Base-by-base conservation (phyloP, 2,797 vertebrate species). In the Onychomys arenicola region DNA sequence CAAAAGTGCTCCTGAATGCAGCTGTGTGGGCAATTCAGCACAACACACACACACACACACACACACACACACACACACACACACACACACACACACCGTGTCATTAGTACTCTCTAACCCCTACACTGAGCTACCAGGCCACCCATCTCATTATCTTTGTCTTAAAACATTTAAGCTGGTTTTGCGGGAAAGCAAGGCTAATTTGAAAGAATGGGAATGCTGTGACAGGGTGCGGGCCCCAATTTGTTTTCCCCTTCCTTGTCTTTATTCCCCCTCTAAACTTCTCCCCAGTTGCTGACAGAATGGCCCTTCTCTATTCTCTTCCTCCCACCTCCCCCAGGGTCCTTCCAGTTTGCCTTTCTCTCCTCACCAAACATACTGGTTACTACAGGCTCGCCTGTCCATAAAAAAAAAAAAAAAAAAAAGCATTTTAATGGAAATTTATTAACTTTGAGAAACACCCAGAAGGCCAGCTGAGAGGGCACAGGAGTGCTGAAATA, bases 371-470 rank as follows among this genome's bases (percentile, higher is more conserved):
- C 6, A 6, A 81, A 80, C 65, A 87, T 57, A 19, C n/a, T 6
- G 17, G 27, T n/a, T 21, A 27, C 27, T 32, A 12, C 37, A 34
- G 34, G n/a, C 19, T 43, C 2, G 3, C n/a, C 23, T 6, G 34
- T 49, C 13, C 6, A 32, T 84, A 57, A 14, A 71, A 55, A 65
- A 67, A 88, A 87, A n/a, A n/a, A n/a, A n/a, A n/a, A 81, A 10
- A 71, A 75, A 59, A 57, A 52, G 40, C 57, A 63, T 89, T 96
- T 96, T 76, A n/a, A 73, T 77, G 67, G 91, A 90, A 85, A 96
- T 67, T 3, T 69, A 57, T 71, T 32, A 90, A 94, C 61, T 87
- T 27, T 1, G 1, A 49, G 65, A 85, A 84, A 77, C 12, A 12
- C 17, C 46, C 11, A 0, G 76, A 89, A 46, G 8, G 52, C 29